phyloP scores from a whole-genome alignment of 2,888 invertebrate genomes.

The Hemithea aestivaria region DNA sequence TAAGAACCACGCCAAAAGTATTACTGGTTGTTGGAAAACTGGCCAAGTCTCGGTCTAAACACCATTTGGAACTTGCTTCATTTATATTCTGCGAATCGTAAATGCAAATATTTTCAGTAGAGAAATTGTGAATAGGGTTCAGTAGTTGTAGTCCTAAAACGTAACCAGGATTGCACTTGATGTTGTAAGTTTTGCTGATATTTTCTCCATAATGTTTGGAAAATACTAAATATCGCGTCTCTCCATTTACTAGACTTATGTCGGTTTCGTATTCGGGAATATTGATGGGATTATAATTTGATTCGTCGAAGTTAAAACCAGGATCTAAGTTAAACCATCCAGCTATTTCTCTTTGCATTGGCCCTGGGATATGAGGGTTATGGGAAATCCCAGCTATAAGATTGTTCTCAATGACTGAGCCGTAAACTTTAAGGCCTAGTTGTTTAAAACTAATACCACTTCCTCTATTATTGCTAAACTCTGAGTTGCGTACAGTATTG shows the following conservation, averaged over 20 bases:
- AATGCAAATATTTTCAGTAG: conserved; percentile 89
- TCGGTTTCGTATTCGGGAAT: conserved; percentile 82
- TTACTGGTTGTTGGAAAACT: conserved; percentile 94
- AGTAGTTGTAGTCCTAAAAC: conserved; percentile 93
- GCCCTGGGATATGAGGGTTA: conserved; percentile 90
- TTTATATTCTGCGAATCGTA: conserved; percentile 86
- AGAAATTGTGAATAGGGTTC: conserved; percentile 93
- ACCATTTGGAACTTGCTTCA: conserved; percentile 84
- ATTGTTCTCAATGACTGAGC: conserved; percentile 90
- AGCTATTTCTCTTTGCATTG: conserved; percentile 93
- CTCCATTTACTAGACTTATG: conserved; percentile 83
- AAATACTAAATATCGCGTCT: conserved; percentile 89
- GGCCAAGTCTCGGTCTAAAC: conserved; percentile 88
- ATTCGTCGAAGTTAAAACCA: conserved; percentile 82
- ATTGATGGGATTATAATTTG: conserved; percentile 85
- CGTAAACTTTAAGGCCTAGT: conserved; percentile 88
- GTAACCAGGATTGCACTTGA: conserved; percentile 88
- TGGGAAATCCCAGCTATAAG: conserved; percentile 93
- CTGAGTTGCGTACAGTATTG: conserved; percentile 90
- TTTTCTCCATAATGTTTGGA: conserved; percentile 80
- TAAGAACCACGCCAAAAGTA: conserved; percentile 88
- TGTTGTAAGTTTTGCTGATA: conserved; percentile 78
- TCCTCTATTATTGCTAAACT: conserved; percentile 90
- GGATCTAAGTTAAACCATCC: conserved; percentile 91
- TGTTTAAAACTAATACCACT: conserved; percentile 95